Evolutionary conservation across 2,113 vertebrate species (phyloP), one percentile per base, ranked within the genome.

Genomic region (Ariopsis seemanni): DNA sequence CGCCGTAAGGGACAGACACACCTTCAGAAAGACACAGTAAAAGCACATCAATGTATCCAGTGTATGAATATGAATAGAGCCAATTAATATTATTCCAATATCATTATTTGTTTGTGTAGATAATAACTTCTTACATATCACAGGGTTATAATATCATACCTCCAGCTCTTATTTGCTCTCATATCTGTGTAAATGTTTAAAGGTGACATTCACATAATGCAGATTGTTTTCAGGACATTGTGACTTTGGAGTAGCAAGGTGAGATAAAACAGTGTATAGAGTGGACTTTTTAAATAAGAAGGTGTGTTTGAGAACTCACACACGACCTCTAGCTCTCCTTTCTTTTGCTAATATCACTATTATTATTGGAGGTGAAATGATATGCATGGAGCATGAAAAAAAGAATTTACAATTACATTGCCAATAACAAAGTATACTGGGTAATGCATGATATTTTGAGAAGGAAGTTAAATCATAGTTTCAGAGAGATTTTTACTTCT

Each of bases 1-100:
- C 90, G 97, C 97, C 0, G 97, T 98, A 91, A 98, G 94, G 0
- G 97, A 97, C 93, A 98, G 95, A 92, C 97, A 98, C 30, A 98
- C 97, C 97, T 98, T 90, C 18, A 83, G 25, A 69, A 50, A 87
- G 4, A 69, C 42, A 87, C 11, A 71, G 60, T 27, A 25, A 62
- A 25, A 25, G 8, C 34, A 25, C 11, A 50, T 34, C 5, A 62
- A 25, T 25, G 48, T 14, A 52, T 18, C 50, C 25, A 15, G 5
- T 17, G 7, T 17, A 15, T 27, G 22, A n/a, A 55, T 8, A 22
- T 1, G 8, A 25, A n/a, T 25, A 5, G 1, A 17, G 42, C 7
- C 7, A 25, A 14, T n/a, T 5, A 52, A 52, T 48, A 15, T 34
- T 11, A 69, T 69, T 69, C 27, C 3, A n/a, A 65, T 30, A 7